Conservation (phyloP, 2,113 vertebrate species). For the Menidia beryllina region DNA sequence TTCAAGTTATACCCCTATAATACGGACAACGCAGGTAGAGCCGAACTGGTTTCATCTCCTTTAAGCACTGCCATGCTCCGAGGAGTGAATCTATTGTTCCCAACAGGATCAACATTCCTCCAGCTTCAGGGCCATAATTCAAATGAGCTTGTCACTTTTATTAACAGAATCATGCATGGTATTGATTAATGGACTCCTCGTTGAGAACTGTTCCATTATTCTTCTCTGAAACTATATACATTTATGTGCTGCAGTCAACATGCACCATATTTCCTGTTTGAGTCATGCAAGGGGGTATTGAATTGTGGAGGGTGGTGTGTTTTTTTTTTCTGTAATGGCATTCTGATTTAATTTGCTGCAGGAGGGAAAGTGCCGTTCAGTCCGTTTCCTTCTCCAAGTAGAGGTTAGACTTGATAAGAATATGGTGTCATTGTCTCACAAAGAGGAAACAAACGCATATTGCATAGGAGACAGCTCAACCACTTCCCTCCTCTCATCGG, state of each 20-base stretch:
- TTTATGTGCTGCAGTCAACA: conserved; percentile 50
- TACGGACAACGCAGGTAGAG: conserved; percentile 49
- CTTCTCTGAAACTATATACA: conserved; percentile 49
- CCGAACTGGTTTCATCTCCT: conserved; percentile 54
- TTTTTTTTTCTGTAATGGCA: conserved; percentile 64
- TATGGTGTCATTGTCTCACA: conserved; percentile 69
- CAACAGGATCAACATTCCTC: conserved; percentile 51
- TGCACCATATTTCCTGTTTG: conserved; percentile 65
- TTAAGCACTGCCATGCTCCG: conserved; percentile 21
- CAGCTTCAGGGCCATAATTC: conserved; percentile 54
- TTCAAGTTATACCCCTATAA: conserved; percentile 36
- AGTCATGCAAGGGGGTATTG: conserved; percentile 59
- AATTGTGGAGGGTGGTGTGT: conserved; percentile 53
- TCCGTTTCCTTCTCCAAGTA: conserved; percentile 53
- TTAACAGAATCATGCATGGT: conserved; percentile 52
- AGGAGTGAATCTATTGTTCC: conserved; percentile 57
- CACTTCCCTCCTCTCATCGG: conserved; percentile 24
- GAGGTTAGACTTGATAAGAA: conserved; percentile 73
- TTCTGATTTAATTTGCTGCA: conserved; percentile 71
- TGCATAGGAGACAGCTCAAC: conserved; percentile 32
- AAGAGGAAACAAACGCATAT: conserved; percentile 68
- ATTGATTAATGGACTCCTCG: conserved; percentile 57
- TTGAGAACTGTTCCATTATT: conserved; percentile 48
- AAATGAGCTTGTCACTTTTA: conserved; percentile 57
- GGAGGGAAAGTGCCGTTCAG: conserved; percentile 30